Evolutionary conservation across 1,140 invertebrate species (phyloP).

Genomic region (Ostrea edulis): DNA sequence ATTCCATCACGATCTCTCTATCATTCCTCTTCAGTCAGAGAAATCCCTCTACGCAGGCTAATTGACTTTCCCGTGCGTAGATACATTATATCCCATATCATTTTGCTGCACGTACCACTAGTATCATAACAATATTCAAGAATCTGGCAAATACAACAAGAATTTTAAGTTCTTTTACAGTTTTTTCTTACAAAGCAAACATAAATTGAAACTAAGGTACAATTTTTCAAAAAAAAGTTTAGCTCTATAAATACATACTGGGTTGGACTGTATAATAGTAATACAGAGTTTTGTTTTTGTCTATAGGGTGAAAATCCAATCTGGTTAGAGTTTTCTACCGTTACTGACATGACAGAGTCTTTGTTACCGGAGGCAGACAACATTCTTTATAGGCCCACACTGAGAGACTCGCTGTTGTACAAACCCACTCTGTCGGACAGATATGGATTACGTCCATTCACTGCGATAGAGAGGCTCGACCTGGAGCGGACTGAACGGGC

Average conservation of each 20-base stretch:
- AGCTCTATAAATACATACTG: no score
- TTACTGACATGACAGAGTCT: not conserved
- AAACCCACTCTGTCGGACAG: not conserved
- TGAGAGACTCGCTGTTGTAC: not conserved
- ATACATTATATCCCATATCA: not conserved
- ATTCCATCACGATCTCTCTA: not conserved
- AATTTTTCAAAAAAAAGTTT: not conserved
- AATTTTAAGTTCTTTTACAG: no score
- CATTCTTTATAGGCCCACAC: not conserved
- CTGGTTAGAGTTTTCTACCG: conserved; percentile 18
- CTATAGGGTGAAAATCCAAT: conserved; percentile 10
- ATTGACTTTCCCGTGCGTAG: not conserved
- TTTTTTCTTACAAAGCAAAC: not conserved
- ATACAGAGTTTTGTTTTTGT: not conserved
- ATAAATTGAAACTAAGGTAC: not conserved
- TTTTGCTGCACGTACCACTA: no score
- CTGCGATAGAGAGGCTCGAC: not conserved
- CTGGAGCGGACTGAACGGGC: not conserved
- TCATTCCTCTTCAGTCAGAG: not conserved
- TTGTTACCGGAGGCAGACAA: not conserved
- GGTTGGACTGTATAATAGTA: not conserved
- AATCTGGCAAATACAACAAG: no score
- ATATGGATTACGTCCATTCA: conserved; percentile 1
- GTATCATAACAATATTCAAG: no score
- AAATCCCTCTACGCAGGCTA: conserved; percentile 21